phyloP scores from a whole-genome alignment of 2,888 invertebrate genomes.

The Candidula unifasciata region DNA sequence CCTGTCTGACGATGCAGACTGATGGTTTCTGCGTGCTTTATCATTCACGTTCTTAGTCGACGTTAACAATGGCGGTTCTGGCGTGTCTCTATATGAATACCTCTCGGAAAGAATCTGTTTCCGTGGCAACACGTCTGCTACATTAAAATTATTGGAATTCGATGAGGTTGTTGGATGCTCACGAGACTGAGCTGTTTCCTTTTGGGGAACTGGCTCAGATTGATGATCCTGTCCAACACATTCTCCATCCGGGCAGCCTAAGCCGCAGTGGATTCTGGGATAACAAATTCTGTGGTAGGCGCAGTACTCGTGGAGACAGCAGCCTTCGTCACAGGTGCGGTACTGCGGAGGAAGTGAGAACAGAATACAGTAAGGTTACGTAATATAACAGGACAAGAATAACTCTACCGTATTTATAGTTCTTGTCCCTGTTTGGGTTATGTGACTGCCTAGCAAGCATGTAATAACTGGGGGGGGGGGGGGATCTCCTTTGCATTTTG shows the following conservation, averaged over 20 bases:
- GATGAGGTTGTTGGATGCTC: not conserved
- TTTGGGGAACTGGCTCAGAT: not conserved
- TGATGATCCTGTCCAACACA: constrained; percentile 37
- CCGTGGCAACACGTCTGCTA: not conserved
- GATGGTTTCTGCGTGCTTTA: not conserved
- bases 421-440: too few species aligned
- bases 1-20: not conserved
- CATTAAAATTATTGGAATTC: not conserved
- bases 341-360: constrained; percentile 60
- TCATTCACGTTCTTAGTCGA: not conserved
- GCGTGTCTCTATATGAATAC: constrained; percentile 22
- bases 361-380: not conserved
- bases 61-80: not conserved
- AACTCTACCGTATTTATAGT: not conserved
- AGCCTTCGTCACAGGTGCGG: constrained; percentile 70
- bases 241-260: constrained; percentile 72
- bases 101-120: constrained; percentile 4
- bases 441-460: too few species aligned
- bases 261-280: constrained; percentile 69
- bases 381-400: not conserved
- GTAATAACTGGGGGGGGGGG: too few species aligned
- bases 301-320: constrained; percentile 74
- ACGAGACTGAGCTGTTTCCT: not conserved
- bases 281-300: constrained; percentile 73
- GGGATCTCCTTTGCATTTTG: too few species aligned